Evolutionary conservation across 2,797 vertebrate genomes (phyloP).

Genomic region (Atherinosoma microstoma): DNA sequence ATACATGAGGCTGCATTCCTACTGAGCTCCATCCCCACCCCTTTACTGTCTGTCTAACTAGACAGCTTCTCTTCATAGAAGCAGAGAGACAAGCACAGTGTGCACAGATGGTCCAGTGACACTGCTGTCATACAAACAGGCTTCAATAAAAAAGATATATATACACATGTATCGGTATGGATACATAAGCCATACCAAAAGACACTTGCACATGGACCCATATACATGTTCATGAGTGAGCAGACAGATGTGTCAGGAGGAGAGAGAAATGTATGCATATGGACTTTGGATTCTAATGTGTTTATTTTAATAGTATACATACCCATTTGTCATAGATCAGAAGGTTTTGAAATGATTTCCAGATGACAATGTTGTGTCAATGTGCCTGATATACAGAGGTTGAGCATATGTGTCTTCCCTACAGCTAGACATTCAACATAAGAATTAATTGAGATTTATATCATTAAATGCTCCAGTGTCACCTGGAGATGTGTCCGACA

Average conservation of each 20-base stretch:
- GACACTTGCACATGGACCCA: constrained; percentile 26
- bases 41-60: constrained; percentile 79
- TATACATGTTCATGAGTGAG: constrained; percentile 52
- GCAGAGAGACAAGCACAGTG: constrained; percentile 72
- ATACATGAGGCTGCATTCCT: constrained; percentile 93
- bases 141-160: constrained; percentile 83
- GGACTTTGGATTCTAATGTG: constrained; percentile 69
- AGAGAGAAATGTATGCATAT: constrained; percentile 54
- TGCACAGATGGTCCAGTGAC: constrained; percentile 91
- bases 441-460: constrained; percentile 13
- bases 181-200: constrained; percentile 76
- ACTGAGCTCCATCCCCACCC: constrained; percentile 78
- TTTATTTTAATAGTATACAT: constrained; percentile 81
- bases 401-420: constrained; percentile 56
- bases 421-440: constrained; percentile 4
- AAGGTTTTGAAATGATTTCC: constrained; percentile 87
- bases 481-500: not conserved
- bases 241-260: constrained; percentile 63
- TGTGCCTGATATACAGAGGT: constrained; percentile 81
- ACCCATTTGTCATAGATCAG: constrained; percentile 87
- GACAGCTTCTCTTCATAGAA: constrained; percentile 75
- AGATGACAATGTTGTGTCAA: constrained; percentile 89
- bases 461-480: not conserved
- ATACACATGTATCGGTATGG: constrained; percentile 78
- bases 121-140: constrained; percentile 84